Base-by-base conservation (phyloP, 2,113 vertebrate genomes). In the Sitta europaea region DNA sequence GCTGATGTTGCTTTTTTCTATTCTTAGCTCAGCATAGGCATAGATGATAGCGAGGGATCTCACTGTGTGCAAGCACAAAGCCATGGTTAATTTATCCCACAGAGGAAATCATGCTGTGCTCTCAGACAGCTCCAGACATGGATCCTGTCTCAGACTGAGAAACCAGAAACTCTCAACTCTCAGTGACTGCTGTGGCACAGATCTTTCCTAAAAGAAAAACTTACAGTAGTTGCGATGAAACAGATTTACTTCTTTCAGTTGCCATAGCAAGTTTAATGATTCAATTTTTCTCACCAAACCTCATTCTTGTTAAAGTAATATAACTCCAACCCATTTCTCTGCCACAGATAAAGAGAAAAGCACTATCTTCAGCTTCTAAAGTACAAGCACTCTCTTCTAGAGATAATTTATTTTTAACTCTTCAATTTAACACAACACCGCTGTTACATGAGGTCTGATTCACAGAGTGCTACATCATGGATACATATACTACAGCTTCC, bases 1-100 rank as follows among this genome's bases (percentile, higher is more conserved):
- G 96, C 95, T 97, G 95, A 96, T 88, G 90, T 66, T 93, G 96
- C 94, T 92, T 83, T 97, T 96, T 96, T 96, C 96, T 97, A 97
- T 97, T 97, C 95, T 97, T 97, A 96, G 92, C 92, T 83, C 82
- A 58, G 31, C 82, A 88, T 11, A 90, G 57, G 94, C 78, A 42
- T 55, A 92, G 95, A 97, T 92, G 82, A 97, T 79, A 96, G 96
- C 0, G 9, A 94, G 59, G 54, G 79, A 76, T 86, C 96, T 96
- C 78, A 31, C 95, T 94, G 95, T 95, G 95, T 55, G 25, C 62
- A 85, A 90, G 85, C 78, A 95, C 71, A 94, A 94, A 95, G 92
- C 90, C 78, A 75, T 45, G 47, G 88, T 73, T 97, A 94, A 96
- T 96, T 94, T 94, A 97, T 95, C 94, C 94, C 92, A 66, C 5